These are phyloP conservation scores for Dicaeum eximium DNA, from an alignment of 2,113 vertebrate species.

Conservation along the genomic window DNA sequence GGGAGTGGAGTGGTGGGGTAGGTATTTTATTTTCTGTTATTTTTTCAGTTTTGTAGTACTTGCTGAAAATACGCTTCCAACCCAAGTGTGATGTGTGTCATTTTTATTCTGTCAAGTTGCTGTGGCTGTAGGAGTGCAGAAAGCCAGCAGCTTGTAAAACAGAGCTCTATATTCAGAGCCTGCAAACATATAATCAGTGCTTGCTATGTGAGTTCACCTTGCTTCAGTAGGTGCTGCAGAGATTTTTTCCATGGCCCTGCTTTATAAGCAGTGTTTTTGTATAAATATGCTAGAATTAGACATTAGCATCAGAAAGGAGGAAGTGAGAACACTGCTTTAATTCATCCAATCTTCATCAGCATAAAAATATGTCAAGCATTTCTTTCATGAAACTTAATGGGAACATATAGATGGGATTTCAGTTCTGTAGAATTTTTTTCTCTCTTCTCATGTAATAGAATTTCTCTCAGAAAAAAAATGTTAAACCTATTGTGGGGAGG, in stretches of 20 bases:
- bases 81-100: neutral
- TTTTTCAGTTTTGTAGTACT: neutral
- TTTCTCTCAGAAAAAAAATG: neutral
- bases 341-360: neutral
- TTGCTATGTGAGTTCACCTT: neutral
- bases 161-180: neutral
- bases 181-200: neutral
- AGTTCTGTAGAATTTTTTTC: neutral
- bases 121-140: neutral
- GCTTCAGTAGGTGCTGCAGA: neutral
- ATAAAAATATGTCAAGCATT: neutral
- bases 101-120: neutral
- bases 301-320: constrained; percentile 13
- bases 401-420: neutral
- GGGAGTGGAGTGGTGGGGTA: neutral
- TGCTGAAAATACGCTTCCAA: neutral
- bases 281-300: neutral
- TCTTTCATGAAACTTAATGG: neutral
- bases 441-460: neutral
- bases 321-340: neutral
- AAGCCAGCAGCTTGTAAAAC: neutral
- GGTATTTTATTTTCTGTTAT: neutral
- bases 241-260: neutral
- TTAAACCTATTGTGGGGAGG: neutral
- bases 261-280: neutral